A percentile compares a stretch with the other conserved stretches of the same genome.
phyloP scores from a whole-genome alignment of 2,797 vertebrate genomes.

The Myotis vivesi region DNA sequence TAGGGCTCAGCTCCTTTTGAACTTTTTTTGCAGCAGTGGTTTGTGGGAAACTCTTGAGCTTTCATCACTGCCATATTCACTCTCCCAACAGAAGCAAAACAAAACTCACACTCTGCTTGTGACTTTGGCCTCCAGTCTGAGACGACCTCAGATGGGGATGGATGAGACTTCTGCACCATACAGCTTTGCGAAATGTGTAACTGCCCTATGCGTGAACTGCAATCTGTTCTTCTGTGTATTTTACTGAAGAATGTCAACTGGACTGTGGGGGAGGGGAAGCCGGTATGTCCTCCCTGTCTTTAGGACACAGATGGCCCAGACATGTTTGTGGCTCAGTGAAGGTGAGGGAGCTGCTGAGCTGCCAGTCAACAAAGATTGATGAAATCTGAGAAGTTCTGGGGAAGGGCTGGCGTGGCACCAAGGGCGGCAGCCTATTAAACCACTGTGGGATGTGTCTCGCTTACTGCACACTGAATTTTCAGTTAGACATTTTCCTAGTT shows the following conservation, averaged over 20 bases:
- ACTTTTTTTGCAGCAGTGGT: not conserved
- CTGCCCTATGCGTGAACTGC: not conserved
- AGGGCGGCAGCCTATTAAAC: not conserved
- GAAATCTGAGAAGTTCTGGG: not conserved
- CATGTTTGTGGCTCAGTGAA: not conserved
- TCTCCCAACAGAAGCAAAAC: not conserved
- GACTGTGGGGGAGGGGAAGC: not conserved
- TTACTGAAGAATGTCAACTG: not conserved
- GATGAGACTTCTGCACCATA: not conserved
- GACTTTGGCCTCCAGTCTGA: not conserved
- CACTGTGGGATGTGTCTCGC: not conserved
- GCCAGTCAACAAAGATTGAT: slow-evolving; percentile 26
- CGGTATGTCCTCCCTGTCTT: not conserved
- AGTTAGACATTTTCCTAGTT: not conserved
- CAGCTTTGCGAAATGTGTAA: not conserved
- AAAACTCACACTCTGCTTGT: not conserved
- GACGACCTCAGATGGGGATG: not conserved
- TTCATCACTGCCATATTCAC: not conserved
- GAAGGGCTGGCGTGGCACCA: not conserved
- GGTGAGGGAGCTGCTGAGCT: slow-evolving; percentile 1
- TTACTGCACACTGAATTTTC: not conserved
- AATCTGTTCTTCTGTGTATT: slow-evolving; percentile 38
- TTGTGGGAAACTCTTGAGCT: not conserved
- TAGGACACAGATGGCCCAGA: slow-evolving; percentile 54
- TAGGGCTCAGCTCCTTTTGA: slow-evolving; percentile 4